These are phyloP conservation scores for Odontamblyopus rebecca DNA, from an alignment of 2,797 vertebrate species.

Conservation along the genomic window DNA sequence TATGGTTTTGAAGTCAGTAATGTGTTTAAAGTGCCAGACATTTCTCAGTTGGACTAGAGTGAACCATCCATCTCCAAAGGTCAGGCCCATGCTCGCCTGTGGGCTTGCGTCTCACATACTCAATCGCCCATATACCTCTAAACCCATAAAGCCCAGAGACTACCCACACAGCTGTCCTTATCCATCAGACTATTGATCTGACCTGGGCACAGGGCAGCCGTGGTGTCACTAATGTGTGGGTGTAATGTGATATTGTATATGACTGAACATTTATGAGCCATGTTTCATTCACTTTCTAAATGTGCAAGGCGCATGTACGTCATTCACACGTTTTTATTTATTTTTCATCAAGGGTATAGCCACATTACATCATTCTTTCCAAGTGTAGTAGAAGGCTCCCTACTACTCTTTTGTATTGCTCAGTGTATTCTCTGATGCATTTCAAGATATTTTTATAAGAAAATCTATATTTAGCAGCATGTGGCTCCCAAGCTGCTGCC, in stretches of 20 bases:
- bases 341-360: background rate
- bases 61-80: conserved; percentile 58
- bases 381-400: background rate
- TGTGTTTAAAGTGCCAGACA: conserved; percentile 42
- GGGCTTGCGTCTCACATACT: conserved; percentile 45
- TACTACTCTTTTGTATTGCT: background rate
- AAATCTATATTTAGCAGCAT: background rate
- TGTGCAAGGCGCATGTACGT: background rate
- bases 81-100: conserved; percentile 57
- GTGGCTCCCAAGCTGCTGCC: too few species aligned
- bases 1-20: conserved; percentile 22
- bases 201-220: conserved; percentile 33
- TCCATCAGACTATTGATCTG: conserved; percentile 64
- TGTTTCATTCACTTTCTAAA: background rate
- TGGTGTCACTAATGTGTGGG: conserved; percentile 22
- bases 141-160: conserved; percentile 7
- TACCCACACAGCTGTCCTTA: conserved; percentile 51
- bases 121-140: conserved; percentile 36
- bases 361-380: background rate
- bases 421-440: background rate
- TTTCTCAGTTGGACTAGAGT: conserved; percentile 51
- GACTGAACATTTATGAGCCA: background rate
- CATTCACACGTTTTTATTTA: background rate
- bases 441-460: background rate
- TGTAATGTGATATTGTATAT: conserved; percentile 25